Conservation (phyloP, 2,797 vertebrate species). For the Cuniculus paca region DNA sequence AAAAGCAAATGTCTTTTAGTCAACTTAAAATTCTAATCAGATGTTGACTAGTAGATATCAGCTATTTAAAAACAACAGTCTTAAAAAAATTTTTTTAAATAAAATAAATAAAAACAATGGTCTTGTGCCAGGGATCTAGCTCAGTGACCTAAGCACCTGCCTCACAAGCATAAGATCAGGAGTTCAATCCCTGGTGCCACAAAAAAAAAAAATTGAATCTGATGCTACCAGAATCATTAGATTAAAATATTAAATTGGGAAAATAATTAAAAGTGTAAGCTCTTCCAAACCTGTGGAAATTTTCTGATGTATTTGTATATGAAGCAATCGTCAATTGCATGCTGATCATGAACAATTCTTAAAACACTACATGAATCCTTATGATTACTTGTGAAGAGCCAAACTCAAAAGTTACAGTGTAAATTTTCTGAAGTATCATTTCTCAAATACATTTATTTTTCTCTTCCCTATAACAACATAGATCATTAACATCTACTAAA, state of each 20-base stretch:
- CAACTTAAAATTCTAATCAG: not conserved
- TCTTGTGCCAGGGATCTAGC: no score
- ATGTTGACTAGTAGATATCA: not conserved
- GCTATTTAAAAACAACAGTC: not conserved
- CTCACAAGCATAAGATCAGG: no score
- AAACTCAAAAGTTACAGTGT: not conserved
- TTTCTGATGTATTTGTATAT: not conserved
- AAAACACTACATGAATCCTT: not conserved
- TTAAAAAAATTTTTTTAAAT: no score
- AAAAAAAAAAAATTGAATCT: not conserved
- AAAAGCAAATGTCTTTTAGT: not conserved
- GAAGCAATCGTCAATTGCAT: not conserved
- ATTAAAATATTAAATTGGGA: not conserved
- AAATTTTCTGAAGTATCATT: not conserved
- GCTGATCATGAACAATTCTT: not conserved
- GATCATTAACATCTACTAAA: not conserved
- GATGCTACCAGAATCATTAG: not conserved
- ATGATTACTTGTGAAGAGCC: not conserved
- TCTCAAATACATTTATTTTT: not conserved
- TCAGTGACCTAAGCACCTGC: no score
- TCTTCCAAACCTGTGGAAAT: not conserved
- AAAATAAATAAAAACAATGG: no score
- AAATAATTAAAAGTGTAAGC: not conserved
- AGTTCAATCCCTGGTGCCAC: no score
- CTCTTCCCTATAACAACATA: not conserved